Base-by-base conservation (phyloP, 2,113 vertebrate species). In the Cyprinodon brontotheroides region DNA sequence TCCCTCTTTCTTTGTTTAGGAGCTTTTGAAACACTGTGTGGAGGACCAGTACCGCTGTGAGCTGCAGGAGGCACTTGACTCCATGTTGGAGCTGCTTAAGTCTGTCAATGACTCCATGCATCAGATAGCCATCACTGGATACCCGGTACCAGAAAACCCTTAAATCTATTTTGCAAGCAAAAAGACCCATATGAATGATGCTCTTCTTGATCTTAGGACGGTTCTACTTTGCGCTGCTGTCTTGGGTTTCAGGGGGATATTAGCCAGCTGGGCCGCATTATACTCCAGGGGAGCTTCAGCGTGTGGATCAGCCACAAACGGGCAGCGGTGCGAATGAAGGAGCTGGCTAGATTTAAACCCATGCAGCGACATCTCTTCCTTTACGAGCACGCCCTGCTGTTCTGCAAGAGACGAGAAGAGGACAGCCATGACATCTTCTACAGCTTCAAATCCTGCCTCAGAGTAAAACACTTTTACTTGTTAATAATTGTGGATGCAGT, bases 101-200 rank as follows among this genome's bases (percentile, higher is more conserved):
- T 96, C 97, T 20, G 96, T 99, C 81, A 99, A 99, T 11, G 98
- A 99, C 90, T 99, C 97, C 45, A 99, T 99, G 98, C 97, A 99
- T 93, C 97, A 99, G 91, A 97, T 94, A 81, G 94, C 98, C 90
- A 99, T 99, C 87, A 97, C 96, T 68, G 98, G 98, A 79, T 99
- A 98, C 79, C 93, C 96, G 87, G 98, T 99, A 93, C 89, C 57
- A 61, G 14, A 17, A 20, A 45, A 59, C 59, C 47, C 62, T 39
- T 41, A 15, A 36, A 61, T 5, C 13, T n/a, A 22, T 20, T n/a
- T 2, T 59, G 17, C 36, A 37, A 37, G 12, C 29, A 61, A 61
- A 61, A 14, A 38, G 3, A 20, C 57, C 4, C 15, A 29, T 48
- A n/a, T 17, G 13, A 62, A 3, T 15, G 36, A 40, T 13, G 61